Base-by-base conservation (phyloP, 2,113 vertebrate genomes). In the Phrynocephalus versicolor region DNA sequence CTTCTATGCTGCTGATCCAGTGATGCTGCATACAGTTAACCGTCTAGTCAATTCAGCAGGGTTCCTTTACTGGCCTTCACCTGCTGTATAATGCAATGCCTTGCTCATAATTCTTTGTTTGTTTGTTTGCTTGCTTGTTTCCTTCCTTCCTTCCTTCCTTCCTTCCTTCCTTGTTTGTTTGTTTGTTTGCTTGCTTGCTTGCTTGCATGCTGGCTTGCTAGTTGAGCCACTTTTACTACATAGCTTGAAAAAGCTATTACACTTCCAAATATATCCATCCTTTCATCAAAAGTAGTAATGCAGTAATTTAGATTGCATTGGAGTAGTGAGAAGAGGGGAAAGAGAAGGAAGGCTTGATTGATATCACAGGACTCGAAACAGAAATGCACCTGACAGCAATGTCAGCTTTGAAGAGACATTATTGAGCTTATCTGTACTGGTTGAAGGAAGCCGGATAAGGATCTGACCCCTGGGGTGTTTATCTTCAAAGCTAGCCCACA, bases 291-390 rank as follows among this genome's bases (percentile, higher is more conserved):
- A 41, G 25, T 51, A 58, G 10, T 30, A 21, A 64, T 71, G 72
- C 19, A 39, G 14, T 58, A 60, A 39, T 67, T 13, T 69, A 3
- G 74, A 35, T 72, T 1, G 35, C n/a, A 0, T 1, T 12, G 64
- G n/a, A 1, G 3, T 10, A 25, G 1, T 10, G 67, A 27, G 21
- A 14, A 1, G 19, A 2, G 6, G 6, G 10, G 15, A n/a, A 27
- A 12, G 21, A 10, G 16, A 23, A 60, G 45, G 5, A 51, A 51
- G 45, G 45, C 57, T 35, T 71, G 23, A 35, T 13, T 83, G 23
- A 33, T 70, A 4, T 35, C 51, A 45, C 35, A 65, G 57, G 65
- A 78, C 33, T n/a, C 16, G 65, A 79, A 41, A 30, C 30, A 77
- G 64, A 62, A 83, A 83, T 64, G n/a, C 33, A 60, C 41, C 27